Evolutionary conservation across 2,888 invertebrate species (phyloP).

Genomic region (Athrips mouffetella): DNA sequence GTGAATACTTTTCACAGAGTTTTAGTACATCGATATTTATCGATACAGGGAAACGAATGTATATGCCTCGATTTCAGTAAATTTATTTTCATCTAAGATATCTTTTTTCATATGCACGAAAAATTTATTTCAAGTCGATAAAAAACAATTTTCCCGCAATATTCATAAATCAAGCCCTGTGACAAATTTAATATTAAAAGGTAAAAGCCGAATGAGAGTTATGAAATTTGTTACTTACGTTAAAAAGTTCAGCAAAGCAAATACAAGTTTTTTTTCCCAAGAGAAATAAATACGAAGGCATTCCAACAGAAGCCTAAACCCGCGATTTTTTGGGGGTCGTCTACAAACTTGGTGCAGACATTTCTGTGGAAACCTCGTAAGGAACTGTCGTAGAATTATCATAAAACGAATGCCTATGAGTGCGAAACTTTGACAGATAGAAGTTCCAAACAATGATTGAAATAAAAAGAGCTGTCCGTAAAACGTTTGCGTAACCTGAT

Average conservation of each 20-base stretch:
- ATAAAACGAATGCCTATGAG: conserved; percentile 7
- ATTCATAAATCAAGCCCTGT: too few relatives aligned
- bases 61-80: too few relatives aligned
- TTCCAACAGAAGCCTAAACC: neutral
- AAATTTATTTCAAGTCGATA: too few relatives aligned
- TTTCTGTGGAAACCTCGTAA: conserved; percentile 5
- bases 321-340: neutral
- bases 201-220: neutral
- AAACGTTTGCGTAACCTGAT: neutral
- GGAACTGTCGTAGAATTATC: conserved; percentile 11
- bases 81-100: too few relatives aligned
- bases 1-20: too few relatives aligned
- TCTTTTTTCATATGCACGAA: too few relatives aligned
- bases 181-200: neutral
- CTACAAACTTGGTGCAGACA: conserved; percentile 13
- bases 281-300: conserved; percentile 20
- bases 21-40: too few relatives aligned
- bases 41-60: too few relatives aligned
- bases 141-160: too few relatives aligned
- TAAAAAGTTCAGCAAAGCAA: conserved; percentile 21
- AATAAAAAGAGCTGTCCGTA: neutral
- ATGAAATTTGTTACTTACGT: conserved; percentile 18
- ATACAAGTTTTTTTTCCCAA: conserved; percentile 22
- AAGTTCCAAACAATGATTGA: neutral
- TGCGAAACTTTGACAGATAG: neutral